Evolutionary conservation across 1,140 invertebrate species (phyloP), one percentile per base, ranked within the genome.

Genomic region (Maconellicoccus hirsutus): DNA sequence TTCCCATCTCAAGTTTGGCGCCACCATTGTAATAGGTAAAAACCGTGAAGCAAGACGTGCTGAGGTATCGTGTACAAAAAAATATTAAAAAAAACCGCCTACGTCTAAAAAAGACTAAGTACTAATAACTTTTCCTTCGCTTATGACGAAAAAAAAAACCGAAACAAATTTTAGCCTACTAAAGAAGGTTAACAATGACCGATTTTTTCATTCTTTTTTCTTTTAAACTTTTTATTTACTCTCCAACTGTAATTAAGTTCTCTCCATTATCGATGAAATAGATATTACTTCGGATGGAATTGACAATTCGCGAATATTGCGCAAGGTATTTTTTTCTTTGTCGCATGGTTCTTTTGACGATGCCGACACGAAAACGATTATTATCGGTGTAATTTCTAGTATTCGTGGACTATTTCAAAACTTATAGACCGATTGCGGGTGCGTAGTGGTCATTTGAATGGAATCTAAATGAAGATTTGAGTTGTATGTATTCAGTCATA

Each of bases 81-180:
- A 66, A 66, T 8, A n/a, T n/a, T n/a, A 23, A 26, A 66, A 66
- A 66, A 66, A 66, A 66, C 21, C 61, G 61, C 61, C 61, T 66
- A 66, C 61, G 61, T 23, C 61, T 26, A 66, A 66, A 26, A 66
- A 66, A 66, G 61, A 23, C 25, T 22, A 26, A 25, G 22, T 66
- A 26, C 61, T 66, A 66, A 66, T 66, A 66, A 66, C 61, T 66
- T 66, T 26, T 66, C 25, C 25, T 66, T 66, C 61, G 61, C 22
- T 66, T 66, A 25, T 22, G 19, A 26, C 21, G 25, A 66, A 23
- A 25, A 66, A 61, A 61, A 66, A 26, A 66, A 66, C 61, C 61
- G 61, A 66, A 66, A 66, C 61, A 66, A 66, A 66, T 66, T 66
- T 66, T 66, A 22, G 61, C 61, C 61, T 66, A 66, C 61, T 66